Conservation (phyloP, 2,888 invertebrate species). For the Polyploca ridens region DNA sequence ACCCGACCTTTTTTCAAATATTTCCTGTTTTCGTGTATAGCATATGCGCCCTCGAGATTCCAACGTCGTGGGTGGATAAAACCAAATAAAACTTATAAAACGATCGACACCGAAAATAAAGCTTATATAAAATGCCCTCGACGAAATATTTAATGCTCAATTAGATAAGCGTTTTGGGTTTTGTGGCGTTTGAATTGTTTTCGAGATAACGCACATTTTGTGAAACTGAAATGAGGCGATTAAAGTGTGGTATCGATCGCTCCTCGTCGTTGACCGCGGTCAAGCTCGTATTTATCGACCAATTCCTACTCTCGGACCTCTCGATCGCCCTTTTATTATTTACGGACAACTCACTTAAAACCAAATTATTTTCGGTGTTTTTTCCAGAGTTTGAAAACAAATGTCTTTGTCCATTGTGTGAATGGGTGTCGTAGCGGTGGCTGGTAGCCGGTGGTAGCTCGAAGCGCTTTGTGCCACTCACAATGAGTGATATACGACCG, state of each 20-base stretch:
- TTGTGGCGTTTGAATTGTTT: constrained; percentile 80
- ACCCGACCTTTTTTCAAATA: constrained; percentile 77
- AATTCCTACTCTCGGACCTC: constrained; percentile 41
- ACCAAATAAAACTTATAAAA: constrained; percentile 80
- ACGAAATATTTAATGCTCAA: constrained; percentile 84
- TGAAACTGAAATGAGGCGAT: constrained; percentile 65
- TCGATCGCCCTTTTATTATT: constrained; percentile 62
- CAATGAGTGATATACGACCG: constrained; percentile 84
- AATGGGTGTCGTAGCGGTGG: constrained; percentile 66
- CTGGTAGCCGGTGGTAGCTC: constrained; percentile 75
- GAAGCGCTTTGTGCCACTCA: constrained; percentile 75
- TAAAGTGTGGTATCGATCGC: constrained; percentile 43
- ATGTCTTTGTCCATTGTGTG: constrained; percentile 76
- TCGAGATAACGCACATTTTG: constrained; percentile 69
- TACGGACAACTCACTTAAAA: constrained; percentile 70
- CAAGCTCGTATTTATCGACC: constrained; percentile 57
- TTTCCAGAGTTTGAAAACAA: constrained; percentile 78
- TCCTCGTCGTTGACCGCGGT: constrained; percentile 28
- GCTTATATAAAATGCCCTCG: constrained; percentile 80
- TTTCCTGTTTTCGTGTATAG: constrained; percentile 80
- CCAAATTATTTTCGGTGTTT: constrained; percentile 74
- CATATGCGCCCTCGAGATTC: constrained; percentile 72
- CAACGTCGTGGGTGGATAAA: constrained; percentile 81
- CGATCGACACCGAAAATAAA: constrained; percentile 77
- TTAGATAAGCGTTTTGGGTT: constrained; percentile 83